Conservation (phyloP, 2,113 vertebrate genomes). For the Perccottus glenii region DNA sequence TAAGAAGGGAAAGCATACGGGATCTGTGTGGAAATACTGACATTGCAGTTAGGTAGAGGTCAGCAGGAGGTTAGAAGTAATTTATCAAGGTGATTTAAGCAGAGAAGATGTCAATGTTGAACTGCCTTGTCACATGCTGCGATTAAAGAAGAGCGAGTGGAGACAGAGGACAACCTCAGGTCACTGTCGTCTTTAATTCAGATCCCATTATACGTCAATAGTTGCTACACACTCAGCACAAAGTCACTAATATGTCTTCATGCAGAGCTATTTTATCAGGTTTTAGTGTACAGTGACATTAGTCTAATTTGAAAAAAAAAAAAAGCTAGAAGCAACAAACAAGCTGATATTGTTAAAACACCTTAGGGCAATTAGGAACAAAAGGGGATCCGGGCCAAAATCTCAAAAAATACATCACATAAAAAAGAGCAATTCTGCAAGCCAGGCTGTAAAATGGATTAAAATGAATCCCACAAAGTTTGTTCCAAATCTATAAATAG, state of each 20-base stretch:
- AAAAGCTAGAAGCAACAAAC: constrained; percentile 1
- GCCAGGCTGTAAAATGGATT: constrained; percentile 7
- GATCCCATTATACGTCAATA: constrained; percentile 3
- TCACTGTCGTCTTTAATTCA: constrained; percentile 35
- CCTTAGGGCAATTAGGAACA: too few species aligned
- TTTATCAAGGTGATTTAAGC: constrained; percentile 48
- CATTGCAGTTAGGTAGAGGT: constrained; percentile 41
- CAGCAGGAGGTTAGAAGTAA: constrained; percentile 35
- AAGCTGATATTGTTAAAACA: background rate
- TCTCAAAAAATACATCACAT: background rate
- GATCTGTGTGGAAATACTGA: constrained; percentile 34
- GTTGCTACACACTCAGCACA: background rate
- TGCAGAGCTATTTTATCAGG: background rate
- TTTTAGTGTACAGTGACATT: background rate
- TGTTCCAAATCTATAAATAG: background rate
- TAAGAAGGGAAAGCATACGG: constrained; percentile 3
- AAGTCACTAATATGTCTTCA: constrained; percentile 4
- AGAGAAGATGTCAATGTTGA: constrained; percentile 21
- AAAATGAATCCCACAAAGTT: constrained; percentile 2
- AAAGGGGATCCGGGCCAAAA: background rate
- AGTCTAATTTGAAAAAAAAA: background rate
- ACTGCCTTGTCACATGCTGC: constrained; percentile 12
- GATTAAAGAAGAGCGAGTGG: constrained; percentile 29
- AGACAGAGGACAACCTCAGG: constrained; percentile 49
- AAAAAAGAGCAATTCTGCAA: background rate